Base-by-base conservation (phyloP, 1,140 invertebrate genomes). In the Argopecten irradians region DNA sequence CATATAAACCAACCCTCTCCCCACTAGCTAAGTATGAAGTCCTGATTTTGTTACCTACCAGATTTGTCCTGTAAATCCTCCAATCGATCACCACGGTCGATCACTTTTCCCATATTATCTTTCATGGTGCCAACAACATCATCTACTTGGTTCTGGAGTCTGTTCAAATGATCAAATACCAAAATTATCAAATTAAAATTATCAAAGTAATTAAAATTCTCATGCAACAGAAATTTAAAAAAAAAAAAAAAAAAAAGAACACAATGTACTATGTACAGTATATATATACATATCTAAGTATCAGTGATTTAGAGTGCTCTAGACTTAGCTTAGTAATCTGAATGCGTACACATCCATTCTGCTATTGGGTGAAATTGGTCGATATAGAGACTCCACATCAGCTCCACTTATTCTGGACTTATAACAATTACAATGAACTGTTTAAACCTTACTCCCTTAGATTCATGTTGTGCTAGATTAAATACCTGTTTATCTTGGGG, bases 51-150 rank as follows among this genome's bases (percentile, higher is more conserved):
- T 84, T 34, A 35, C 35, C 35, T 87, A 95, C 94, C 96, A 89
- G 96, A 97, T 35, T 96, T 96, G 85, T 96, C 94, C 91, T 96
- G 96, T 11, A 97, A 92, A 89, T 96, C 96, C 86, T 97, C 96
- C 36, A 97, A 90, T 85, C 94, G 95, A 14, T 97, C 96, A 34
- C 96, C 96, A 43, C 96, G 93, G 82, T 96, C 96, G 89, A 96
- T 93, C 7, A 97, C 95, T 91, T 96, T 96, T 86, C 95, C 95
- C 3, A 97, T 96, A 93, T 97, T 97, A 71, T 96, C 94, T 8
- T 96, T 95, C 96, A 97, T 97, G 7, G 96, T 95, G 88, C 96
- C 96, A 0, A 96, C 96, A 14, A 96, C 96, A 87, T 96, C 96
- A 84, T 96, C 95, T 22, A 97, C 96, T 92, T 97, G 96, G 35